These are phyloP conservation scores for Mycteria americana DNA, from an alignment of 2,797 vertebrate genomes.

Conservation along the genomic window DNA sequence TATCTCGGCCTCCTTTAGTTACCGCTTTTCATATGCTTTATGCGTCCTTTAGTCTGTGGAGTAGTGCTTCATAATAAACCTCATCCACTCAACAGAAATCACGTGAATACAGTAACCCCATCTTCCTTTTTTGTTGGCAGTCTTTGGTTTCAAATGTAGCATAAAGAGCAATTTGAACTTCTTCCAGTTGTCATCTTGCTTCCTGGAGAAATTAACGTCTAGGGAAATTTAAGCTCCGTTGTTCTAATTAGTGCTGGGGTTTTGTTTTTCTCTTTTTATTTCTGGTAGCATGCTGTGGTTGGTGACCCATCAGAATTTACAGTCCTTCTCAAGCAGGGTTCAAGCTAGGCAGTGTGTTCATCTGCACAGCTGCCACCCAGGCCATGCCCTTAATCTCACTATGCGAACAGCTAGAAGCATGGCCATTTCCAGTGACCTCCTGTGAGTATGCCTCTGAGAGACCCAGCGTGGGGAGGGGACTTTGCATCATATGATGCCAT, in stretches of 20 bases:
- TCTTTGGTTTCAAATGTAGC: neutral
- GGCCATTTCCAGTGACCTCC: neutral
- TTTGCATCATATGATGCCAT: fast-evolving
- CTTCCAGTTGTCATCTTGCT: neutral
- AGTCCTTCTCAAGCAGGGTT: neutral
- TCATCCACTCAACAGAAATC: neutral
- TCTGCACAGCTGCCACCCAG: neutral
- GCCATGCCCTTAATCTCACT: fast-evolving
- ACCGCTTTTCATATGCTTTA: neutral
- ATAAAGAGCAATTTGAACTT: neutral
- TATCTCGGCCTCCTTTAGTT: neutral
- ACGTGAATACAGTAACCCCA: neutral
- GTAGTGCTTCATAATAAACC: neutral
- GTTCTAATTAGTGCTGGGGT: neutral
- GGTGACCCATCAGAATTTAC: neutral
- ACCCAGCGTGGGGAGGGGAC: neutral
- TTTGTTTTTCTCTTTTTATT: neutral
- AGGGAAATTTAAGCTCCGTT: neutral
- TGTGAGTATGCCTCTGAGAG: neutral
- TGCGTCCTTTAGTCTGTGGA: neutral
- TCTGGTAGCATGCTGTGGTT: neutral
- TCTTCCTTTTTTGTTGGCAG: neutral
- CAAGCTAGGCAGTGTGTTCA: neutral
- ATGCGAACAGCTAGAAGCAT: neutral
- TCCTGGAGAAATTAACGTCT: neutral